Evolutionary conservation across 2,888 invertebrate genomes (phyloP), one percentile per base, ranked within the genome.

Genomic region (Phalangium opilio): DNA sequence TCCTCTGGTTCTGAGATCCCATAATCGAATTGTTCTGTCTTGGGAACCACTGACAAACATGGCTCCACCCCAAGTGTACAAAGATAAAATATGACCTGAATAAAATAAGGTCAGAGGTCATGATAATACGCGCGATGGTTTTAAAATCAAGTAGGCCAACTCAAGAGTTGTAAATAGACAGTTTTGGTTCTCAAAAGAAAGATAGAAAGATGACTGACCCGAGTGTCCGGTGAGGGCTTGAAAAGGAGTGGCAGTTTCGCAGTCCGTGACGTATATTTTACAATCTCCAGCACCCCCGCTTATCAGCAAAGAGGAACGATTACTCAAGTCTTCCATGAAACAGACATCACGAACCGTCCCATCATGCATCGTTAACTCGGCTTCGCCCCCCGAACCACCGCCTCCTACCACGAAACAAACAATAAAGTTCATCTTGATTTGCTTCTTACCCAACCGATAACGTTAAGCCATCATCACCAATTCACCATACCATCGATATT

Each of bases 281-380:
- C 95, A 96, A 67, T 96, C 93, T 0, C 98, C 98, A 18, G 96
- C 96, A 8, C 98, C 98, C n/a, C 90, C 96, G 64, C 91, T 93
- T 57, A 96, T 87, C 50, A 98, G 70, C 39, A 95, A 71, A 58
- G 86, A 85, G 4, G 87, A 81, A 65, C 85, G 85, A 68, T 87
- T 91, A 47, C 81, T 79, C 8, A 83, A 77, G 66, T 95, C 93
- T 67, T 96, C 93, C 59, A 98, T 78, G 73, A 98, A 98, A 65
- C 93, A 89, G 50, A 96, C 73, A 65, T 98, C 98, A 47, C 98
- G 75, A 1, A 98, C 83, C 0, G 96, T 98, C 27, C 96, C 98
- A 66, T 98, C 96, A 67, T 98, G 98, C 83, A 95, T 90, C 14
- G 83, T 80, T 56, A 98, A 67, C 68, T 96, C 95, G 58, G 87